Conservation (phyloP, 2,797 vertebrate species). For the Etheostoma nigrum region DNA sequence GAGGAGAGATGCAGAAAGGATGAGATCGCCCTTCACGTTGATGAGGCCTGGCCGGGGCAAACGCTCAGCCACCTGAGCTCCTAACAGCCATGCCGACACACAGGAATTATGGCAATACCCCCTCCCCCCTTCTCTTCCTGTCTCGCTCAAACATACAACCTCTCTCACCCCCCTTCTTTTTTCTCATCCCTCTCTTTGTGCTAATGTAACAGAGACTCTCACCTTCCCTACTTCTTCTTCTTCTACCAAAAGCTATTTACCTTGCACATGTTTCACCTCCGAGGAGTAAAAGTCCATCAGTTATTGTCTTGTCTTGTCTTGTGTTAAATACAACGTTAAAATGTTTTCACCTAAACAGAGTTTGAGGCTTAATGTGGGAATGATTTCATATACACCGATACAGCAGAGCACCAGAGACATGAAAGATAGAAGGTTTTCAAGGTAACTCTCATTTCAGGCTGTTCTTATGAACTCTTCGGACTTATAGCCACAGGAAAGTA, state of each 20-base stretch:
- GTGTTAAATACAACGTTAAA: constrained; percentile 64
- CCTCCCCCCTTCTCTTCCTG: constrained; percentile 83
- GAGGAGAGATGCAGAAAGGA: constrained; percentile 98
- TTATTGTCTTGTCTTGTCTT: constrained; percentile 56
- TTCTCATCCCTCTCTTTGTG: constrained; percentile 66
- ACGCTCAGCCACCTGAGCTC: constrained; percentile 98
- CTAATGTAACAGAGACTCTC: constrained; percentile 59
- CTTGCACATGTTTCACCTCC: constrained; percentile 37
- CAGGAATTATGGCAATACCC: constrained; percentile 97
- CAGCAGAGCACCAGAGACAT: too few relatives aligned
- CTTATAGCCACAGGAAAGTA: too few relatives aligned
- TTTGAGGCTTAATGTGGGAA: constrained; percentile 1
- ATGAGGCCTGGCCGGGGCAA: constrained; percentile 99
- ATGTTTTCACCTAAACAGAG: constrained; percentile 33
- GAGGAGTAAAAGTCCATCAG: constrained; percentile 23
- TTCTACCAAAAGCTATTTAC: constrained; percentile 54
- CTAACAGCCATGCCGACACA: constrained; percentile 93
- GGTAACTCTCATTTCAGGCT: neutral
- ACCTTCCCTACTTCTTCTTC: constrained; percentile 33
- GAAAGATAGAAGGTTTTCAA: neutral
- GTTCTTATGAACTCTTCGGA: too few relatives aligned
- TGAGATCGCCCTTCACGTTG: constrained; percentile 99
- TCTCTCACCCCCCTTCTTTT: constrained; percentile 35
- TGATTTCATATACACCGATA: neutral
- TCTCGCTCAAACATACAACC: constrained; percentile 65